These are phyloP conservation scores for Euproctis similis DNA, from an alignment of 2,888 invertebrate species.

Conservation along the genomic window DNA sequence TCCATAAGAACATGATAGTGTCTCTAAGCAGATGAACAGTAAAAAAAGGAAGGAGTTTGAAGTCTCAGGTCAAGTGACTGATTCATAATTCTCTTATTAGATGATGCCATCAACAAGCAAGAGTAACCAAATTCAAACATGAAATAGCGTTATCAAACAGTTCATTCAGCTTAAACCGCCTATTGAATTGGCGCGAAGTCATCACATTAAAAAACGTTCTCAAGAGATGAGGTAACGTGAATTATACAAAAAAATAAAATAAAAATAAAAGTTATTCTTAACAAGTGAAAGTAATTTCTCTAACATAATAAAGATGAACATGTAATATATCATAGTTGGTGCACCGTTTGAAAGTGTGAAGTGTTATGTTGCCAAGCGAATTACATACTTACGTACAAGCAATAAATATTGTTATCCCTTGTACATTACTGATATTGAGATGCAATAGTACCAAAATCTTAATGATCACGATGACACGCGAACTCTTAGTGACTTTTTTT, in stretches of 20 bases:
- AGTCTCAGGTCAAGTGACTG: no score
- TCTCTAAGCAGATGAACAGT: no score
- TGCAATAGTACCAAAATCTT: conserved; percentile 20
- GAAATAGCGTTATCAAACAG: no score
- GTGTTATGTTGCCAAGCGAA: conserved; percentile 14
- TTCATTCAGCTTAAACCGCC: no score
- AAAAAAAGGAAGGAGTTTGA: no score
- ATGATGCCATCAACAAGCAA: no score
- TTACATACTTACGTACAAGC: conserved; percentile 10
- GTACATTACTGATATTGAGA: not conserved
- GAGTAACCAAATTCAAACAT: no score
- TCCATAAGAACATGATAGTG: no score
- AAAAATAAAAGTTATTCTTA: conserved; percentile 30
- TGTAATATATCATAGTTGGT: conserved; percentile 50
- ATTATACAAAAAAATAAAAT: no score
- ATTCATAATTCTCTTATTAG: no score
- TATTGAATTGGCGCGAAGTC: no score
- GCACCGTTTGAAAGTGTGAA: conserved; percentile 31
- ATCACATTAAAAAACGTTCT: no score
- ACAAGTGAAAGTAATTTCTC: conserved; percentile 48
- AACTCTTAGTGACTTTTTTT: not conserved
- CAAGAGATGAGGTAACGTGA: conserved; percentile 24
- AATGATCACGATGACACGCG: conserved; percentile 21
- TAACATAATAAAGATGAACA: conserved; percentile 38
- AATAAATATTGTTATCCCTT: conserved; percentile 8